Conservation (phyloP, 2,888 invertebrate genomes). For the Herminia tarsipennalis region DNA sequence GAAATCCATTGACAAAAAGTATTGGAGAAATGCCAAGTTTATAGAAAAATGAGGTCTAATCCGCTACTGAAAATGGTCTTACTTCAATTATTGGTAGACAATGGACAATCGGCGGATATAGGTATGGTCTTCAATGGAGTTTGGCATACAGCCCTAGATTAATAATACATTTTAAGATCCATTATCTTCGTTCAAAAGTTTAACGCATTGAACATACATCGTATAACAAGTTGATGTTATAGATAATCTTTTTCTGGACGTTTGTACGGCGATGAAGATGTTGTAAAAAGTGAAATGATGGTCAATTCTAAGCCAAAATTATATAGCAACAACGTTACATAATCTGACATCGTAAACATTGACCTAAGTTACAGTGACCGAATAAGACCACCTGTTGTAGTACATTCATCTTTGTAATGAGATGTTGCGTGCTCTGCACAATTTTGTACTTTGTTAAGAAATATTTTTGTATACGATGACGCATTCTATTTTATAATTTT, state of each 20-base stretch:
- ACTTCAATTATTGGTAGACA: too few species aligned
- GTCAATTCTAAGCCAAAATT: neutral
- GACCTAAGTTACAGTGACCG: neutral
- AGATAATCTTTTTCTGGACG: too few species aligned
- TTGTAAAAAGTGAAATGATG: too few species aligned
- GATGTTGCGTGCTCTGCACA: neutral
- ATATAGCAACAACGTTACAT: neutral
- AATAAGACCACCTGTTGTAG: neutral
- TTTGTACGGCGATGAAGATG: too few species aligned
- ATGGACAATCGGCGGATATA: neutral
- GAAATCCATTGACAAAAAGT: too few species aligned
- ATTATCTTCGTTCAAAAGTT: too few species aligned
- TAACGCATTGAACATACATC: neutral
- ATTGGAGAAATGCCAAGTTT: neutral
- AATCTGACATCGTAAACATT: slow-evolving; percentile 2
- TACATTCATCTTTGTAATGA: neutral
- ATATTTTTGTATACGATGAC: neutral
- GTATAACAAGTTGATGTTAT: too few species aligned
- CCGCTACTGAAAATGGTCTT: neutral
- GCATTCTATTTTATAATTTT: too few species aligned
- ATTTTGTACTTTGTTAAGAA: neutral
- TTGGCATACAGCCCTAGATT: too few species aligned
- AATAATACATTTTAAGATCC: too few species aligned
- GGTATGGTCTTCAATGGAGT: neutral
- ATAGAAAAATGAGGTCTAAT: neutral